Percentiles rank a stretch among this genome's conserved stretches.
Evolutionary conservation across 2,888 invertebrate genomes (phyloP).

Genomic region (Drosophila mayaguana): DNA sequence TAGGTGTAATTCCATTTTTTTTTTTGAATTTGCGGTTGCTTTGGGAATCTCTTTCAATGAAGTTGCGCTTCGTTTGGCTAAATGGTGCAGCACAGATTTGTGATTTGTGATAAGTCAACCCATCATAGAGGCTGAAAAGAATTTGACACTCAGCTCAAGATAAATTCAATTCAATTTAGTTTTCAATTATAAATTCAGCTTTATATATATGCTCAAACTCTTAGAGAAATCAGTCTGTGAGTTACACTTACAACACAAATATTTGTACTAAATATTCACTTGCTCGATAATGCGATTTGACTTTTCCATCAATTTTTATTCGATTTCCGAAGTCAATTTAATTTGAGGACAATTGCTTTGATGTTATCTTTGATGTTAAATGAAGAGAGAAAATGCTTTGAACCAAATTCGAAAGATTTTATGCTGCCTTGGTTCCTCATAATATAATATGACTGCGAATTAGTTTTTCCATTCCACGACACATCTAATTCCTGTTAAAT

Average conservation of each 20-base stretch:
- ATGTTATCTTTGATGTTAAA: background rate
- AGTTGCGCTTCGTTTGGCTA: constrained; percentile 33
- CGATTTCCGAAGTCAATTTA: constrained; percentile 1
- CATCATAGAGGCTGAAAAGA: constrained; percentile 31
- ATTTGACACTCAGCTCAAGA: constrained; percentile 23
- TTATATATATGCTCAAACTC: background rate
- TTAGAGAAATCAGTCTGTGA: background rate
- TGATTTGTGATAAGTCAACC: constrained; percentile 41
- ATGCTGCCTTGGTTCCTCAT: background rate
- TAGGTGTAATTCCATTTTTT: background rate
- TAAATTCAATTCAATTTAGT: constrained; percentile 12
- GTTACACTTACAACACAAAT: background rate
- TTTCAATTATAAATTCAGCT: constrained; percentile 21
- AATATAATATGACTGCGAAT: constrained; percentile 13
- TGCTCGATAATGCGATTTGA: background rate
- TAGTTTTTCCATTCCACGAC: constrained; percentile 15
- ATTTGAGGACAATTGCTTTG: background rate
- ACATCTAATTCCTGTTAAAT: constrained; percentile 22
- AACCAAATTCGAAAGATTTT: background rate
- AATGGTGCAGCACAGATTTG: constrained; percentile 43
- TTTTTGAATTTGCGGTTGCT: constrained; percentile 12
- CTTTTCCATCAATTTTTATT: constrained; percentile 5
- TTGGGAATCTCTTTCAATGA: constrained; percentile 26
- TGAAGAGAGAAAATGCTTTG: background rate
- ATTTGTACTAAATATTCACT: background rate